Percentiles rank a stretch among this genome's conserved stretches.
Evolutionary conservation across 2,888 invertebrate species (phyloP).

Genomic region (Gnatocerus cornutus): DNA sequence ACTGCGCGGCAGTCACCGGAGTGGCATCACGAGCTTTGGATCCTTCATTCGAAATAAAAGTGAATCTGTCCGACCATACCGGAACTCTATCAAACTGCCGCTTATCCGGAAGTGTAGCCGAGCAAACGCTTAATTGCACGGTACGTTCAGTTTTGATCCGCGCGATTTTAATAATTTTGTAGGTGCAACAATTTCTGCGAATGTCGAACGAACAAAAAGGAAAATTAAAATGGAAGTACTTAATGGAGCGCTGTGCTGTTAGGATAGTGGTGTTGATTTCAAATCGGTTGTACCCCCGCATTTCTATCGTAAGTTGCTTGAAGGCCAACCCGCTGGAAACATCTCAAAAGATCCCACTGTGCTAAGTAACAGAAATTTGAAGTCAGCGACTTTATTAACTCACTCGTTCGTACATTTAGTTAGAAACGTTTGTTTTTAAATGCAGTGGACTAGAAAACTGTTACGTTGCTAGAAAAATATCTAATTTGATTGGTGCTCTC

Average conservation of each 20-base stretch:
- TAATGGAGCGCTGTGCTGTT: slow-evolving; percentile 78
- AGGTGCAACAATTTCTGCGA: slow-evolving; percentile 74
- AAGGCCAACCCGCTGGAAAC: slow-evolving; percentile 65
- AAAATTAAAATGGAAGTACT: slow-evolving; percentile 77
- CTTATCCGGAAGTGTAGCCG: slow-evolving; percentile 75
- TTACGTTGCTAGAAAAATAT: slow-evolving; percentile 34
- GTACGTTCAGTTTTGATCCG: slow-evolving; percentile 68
- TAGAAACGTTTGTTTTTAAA: slow-evolving; percentile 30
- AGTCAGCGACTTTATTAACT: slow-evolving; percentile 24
- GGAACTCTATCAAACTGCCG: slow-evolving; percentile 77
- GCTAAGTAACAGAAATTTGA: slow-evolving; percentile 38
- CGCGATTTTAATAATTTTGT: too few relatives aligned
- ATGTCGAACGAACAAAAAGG: slow-evolving; percentile 74
- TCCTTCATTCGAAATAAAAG: slow-evolving; percentile 75
- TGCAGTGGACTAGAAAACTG: slow-evolving; percentile 42
- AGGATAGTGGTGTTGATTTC: slow-evolving; percentile 71
- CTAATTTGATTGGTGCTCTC: slow-evolving; percentile 34
- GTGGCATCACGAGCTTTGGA: slow-evolving; percentile 64
- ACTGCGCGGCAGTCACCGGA: slow-evolving; percentile 66
- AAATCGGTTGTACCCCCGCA: slow-evolving; percentile 53
- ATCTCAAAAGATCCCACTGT: slow-evolving; percentile 67
- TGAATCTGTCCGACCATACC: slow-evolving; percentile 81
- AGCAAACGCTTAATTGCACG: slow-evolving; percentile 75
- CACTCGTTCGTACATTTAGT: slow-evolving; percentile 29
- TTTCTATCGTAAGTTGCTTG: slow-evolving; percentile 66